Evolutionary conservation across 2,797 vertebrate species (phyloP), one percentile per base, ranked within the genome.

Genomic region (Falco columbarius): DNA sequence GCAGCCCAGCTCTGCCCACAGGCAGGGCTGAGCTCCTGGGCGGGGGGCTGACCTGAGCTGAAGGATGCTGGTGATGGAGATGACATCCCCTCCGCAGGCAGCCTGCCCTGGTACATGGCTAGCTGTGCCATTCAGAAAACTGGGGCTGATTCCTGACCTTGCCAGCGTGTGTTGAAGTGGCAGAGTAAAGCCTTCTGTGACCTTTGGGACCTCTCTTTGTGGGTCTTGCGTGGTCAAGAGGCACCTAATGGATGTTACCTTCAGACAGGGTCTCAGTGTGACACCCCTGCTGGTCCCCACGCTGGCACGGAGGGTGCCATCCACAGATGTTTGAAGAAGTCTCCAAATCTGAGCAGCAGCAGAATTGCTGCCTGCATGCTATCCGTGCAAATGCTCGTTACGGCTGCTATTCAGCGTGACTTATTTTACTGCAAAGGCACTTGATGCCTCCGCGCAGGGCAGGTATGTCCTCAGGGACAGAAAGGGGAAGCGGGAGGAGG

Each of bases 251-350:
- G 75, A 8, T 3, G 9, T 47, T 15, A 29, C 36, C 44, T 66
- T 83, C 79, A 76, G 23, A 52, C 38, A 20, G 27, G 36, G 26
- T 27, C 16, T 68, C 15, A 10, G 23, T 1, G 46, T 44, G 49
- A 16, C 9, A 36, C 13, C 56, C 52, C 47, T 80, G 86, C 4
- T 0, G 1, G 34, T 74, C 14, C 77, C 21, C 0, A 0, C 26
- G 59, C 38, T 77, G 65, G 29, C 26, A 1, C 0, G 6, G 58
- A 21, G n/a, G 21, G 9, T 6, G 2, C 52, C 40, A 34, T 27
- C 79, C 34, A 7, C 0, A 3, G 46, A 17, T 29, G 5, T 38
- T 22, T 66, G 63, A 54, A 66, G 61, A 15, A 74, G 8, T 32
- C 65, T 70, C 30, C 27, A 38, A 6, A 29, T 49, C 30, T 34